These are phyloP conservation scores for Paramacrobiotus metropolitanus DNA, from an alignment of 1,140 invertebrate species.

Conservation along the genomic window DNA sequence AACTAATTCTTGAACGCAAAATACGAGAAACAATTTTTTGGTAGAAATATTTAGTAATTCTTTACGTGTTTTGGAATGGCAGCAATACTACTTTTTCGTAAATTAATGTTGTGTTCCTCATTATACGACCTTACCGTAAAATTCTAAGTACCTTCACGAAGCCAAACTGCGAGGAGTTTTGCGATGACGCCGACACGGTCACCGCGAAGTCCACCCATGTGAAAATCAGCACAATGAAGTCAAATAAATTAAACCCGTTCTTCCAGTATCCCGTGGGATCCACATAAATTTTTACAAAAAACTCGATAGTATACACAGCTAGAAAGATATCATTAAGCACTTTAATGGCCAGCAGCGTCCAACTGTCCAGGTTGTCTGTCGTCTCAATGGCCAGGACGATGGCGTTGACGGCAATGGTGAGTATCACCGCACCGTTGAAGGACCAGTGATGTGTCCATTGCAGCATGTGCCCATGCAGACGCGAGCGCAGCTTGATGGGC, in stretches of 20 bases:
- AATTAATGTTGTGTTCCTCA: too few species aligned
- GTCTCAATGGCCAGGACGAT: conserved; percentile 13
- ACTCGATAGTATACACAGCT: conserved; percentile 12
- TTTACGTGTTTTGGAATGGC: too few species aligned
- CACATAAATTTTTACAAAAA: conserved; percentile 14
- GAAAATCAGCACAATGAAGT: conserved; percentile 12
- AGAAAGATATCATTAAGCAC: conserved; percentile 7
- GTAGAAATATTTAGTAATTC: too few species aligned
- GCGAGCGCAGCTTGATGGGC: too few species aligned
- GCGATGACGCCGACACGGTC: neutral
- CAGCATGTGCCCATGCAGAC: neutral
- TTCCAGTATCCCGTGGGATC: conserved; percentile 11
- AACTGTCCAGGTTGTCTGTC: neutral
- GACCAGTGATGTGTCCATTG: neutral
- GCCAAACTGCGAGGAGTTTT: neutral
- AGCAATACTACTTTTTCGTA: too few species aligned
- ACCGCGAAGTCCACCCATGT: conserved; percentile 9
- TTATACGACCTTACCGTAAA: too few species aligned
- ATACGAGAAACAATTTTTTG: too few species aligned
- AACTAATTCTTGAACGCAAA: too few species aligned
- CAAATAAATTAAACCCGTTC: conserved; percentile 13
- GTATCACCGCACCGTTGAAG: conserved; percentile 12
- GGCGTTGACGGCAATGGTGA: conserved; percentile 11
- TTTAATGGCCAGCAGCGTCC: neutral
- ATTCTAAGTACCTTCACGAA: conserved; percentile 10